Evolutionary conservation across 2,113 vertebrate species (phyloP).

Genomic region (Salvator merianae): DNA sequence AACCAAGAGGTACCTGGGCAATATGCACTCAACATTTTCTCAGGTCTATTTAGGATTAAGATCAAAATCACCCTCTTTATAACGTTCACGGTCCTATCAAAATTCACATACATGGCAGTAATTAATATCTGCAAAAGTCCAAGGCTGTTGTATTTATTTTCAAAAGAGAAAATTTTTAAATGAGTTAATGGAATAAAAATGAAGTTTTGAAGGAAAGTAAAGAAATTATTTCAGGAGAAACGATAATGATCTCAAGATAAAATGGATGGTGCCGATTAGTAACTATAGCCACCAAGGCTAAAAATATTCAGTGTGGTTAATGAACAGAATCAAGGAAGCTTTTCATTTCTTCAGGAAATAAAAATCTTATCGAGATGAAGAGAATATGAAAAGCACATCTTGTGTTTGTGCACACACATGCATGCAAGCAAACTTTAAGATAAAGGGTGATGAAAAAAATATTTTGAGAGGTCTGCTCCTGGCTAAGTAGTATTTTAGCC

Average conservation of each 20-base stretch:
- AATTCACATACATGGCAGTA: background rate
- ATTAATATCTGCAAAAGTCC: background rate
- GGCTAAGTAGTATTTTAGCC: background rate
- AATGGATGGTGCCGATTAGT: background rate
- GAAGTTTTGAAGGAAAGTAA: background rate
- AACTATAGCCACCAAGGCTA: no score
- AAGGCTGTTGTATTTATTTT: background rate
- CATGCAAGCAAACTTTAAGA: background rate
- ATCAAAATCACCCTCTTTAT: no score
- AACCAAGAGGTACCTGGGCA: background rate
- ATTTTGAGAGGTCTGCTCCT: background rate
- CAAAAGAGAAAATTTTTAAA: background rate
- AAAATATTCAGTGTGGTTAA: background rate
- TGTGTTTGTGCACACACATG: background rate
- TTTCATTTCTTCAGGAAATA: background rate
- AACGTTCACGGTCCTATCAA: background rate
- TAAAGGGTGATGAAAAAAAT: background rate
- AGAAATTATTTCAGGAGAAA: background rate
- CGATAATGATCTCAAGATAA: background rate
- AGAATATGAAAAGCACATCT: background rate
- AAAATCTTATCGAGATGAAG: background rate
- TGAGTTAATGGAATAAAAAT: background rate
- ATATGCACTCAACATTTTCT: no score
- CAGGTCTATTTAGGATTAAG: no score
- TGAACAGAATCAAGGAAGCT: background rate